Evolutionary conservation across 2,113 vertebrate genomes (phyloP), one percentile per base, ranked within the genome.

Genomic region (Amphiprion percula): DNA sequence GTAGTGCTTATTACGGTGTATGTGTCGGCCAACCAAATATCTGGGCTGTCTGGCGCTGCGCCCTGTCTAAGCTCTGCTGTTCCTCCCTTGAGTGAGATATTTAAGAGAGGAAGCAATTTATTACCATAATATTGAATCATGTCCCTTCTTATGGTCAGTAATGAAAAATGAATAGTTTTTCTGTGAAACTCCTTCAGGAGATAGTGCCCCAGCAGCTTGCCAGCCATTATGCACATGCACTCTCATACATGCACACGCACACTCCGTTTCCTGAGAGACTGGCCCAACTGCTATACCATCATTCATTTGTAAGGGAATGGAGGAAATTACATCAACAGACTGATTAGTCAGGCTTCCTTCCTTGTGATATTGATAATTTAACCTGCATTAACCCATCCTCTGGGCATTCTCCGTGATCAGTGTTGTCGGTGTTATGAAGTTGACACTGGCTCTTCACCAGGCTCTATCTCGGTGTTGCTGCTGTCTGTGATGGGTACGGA

Each of bases 41-140:
- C 75, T 59, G 41, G 30, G 14, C 69, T 84, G 14, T 50, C 39
- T 79, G 77, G 65, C 68, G 0, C 52, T 80, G 21, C 2, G 60
- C 11, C 49, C 46, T 54, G 10, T 62, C 68, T 47, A 17, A 86
- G 63, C 67, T 76, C 53, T 41, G 23, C 53, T 5, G 12, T 12
- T 55, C 46, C n/a, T 65, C 77, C 65, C 69, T 41, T 16, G 70
- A 82, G 80, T 83, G 61, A 68, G 71, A 87, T 69, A 81, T 88
- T 87, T 86, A 87, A 68, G 23, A 77, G 63, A 68, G 65, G 52
- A 79, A 69, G 37, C 68, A 41, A 82, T 87, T 83, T 88, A 81
- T 90, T 83, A 83, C 64, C 72, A 85, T 84, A 85, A 83, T 88
- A 89, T 81, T 92, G n/a, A 88, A 90, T 91, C 63, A 73, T 70